These are phyloP conservation scores for Acrobasis suavella DNA, from an alignment of 2,888 invertebrate genomes.

Conservation along the genomic window DNA sequence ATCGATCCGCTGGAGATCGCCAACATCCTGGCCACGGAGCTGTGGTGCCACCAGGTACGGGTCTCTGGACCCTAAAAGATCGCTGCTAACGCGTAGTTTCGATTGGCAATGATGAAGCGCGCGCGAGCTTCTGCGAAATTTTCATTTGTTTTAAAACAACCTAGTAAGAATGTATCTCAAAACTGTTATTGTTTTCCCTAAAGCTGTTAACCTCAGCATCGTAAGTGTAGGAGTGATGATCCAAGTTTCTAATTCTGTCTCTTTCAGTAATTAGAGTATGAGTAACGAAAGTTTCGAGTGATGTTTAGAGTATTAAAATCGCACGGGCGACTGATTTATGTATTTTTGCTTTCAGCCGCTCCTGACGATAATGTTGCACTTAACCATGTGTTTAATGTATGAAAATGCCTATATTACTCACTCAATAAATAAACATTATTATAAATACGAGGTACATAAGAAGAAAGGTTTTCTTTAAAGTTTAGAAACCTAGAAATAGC, in stretches of 20 bases:
- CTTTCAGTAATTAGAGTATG: constrained; percentile 32
- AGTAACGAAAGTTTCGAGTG: constrained; percentile 30
- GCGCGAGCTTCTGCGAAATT: constrained; percentile 1
- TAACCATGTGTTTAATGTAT: constrained; percentile 24
- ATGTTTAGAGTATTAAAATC: constrained; percentile 34
- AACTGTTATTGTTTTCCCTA: constrained; percentile 7
- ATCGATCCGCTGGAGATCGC: constrained; percentile 93
- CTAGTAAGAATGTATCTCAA: constrained; percentile 1
- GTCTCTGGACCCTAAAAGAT: constrained; percentile 1
- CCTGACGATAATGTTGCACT: constrained; percentile 26
- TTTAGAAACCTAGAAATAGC: too few relatives aligned
- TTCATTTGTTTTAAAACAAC: neutral
- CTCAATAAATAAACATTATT: constrained; percentile 11
- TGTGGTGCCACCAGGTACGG: constrained; percentile 91
- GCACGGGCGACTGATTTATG: constrained; percentile 32
- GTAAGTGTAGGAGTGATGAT: constrained; percentile 13
- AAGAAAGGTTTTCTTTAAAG: neutral
- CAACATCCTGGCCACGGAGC: constrained; percentile 91
- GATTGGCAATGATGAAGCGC: neutral
- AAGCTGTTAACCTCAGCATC: neutral
- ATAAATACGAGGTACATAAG: neutral
- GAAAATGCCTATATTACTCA: constrained; percentile 9
- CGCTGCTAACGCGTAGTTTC: neutral
- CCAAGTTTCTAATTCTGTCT: constrained; percentile 28
- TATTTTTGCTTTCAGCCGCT: constrained; percentile 27